A percentile compares a stretch with the other conserved stretches of the same genome.
Evolutionary conservation across 2,113 vertebrate species (phyloP).

Genomic region (Poeciliopsis retropinna): DNA sequence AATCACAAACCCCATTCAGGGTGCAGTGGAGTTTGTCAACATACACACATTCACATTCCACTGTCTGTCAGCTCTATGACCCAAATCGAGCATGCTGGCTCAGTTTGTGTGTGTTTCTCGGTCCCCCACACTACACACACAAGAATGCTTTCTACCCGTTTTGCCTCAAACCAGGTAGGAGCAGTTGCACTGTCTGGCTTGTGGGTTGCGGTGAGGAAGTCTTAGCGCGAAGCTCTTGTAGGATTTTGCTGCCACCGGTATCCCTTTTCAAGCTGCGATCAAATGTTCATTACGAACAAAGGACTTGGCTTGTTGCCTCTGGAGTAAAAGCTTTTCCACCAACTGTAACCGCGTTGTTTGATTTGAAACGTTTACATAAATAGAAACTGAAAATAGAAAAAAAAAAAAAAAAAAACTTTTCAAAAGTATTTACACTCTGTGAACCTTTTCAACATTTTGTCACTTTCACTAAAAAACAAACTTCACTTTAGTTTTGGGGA

Average conservation of each 20-base stretch:
- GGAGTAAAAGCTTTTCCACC: constrained; percentile 74
- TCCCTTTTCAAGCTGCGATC: constrained; percentile 75
- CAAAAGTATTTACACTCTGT: too few relatives aligned
- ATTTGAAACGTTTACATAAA: constrained; percentile 20
- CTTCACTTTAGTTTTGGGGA: too few relatives aligned
- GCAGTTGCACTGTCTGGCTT: constrained; percentile 63
- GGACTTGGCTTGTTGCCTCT: constrained; percentile 73
- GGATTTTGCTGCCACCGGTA: constrained; percentile 61
- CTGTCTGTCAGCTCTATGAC: constrained; percentile 76
- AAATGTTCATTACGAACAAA: constrained; percentile 77
- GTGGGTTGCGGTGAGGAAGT: constrained; percentile 69
- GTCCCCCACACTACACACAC: constrained; percentile 22
- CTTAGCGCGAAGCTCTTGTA: constrained; percentile 62
- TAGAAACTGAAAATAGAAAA: background rate
- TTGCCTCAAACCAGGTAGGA: constrained; percentile 73
- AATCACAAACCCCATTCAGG: constrained; percentile 82
- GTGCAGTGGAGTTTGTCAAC: constrained; percentile 80
- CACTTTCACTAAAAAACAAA: too few relatives aligned
- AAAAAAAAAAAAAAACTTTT: too few relatives aligned
- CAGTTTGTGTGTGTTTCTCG: constrained; percentile 14
- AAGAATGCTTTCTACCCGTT: constrained; percentile 61
- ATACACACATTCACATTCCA: constrained; percentile 80
- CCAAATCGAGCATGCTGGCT: constrained; percentile 69
- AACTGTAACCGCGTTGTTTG: constrained; percentile 60
- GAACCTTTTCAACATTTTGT: too few relatives aligned